A percentile compares a stretch with the other conserved stretches of the same genome.
phyloP scores from a whole-genome alignment of 2,888 invertebrate species.

The Conops quadrifasciatus region DNA sequence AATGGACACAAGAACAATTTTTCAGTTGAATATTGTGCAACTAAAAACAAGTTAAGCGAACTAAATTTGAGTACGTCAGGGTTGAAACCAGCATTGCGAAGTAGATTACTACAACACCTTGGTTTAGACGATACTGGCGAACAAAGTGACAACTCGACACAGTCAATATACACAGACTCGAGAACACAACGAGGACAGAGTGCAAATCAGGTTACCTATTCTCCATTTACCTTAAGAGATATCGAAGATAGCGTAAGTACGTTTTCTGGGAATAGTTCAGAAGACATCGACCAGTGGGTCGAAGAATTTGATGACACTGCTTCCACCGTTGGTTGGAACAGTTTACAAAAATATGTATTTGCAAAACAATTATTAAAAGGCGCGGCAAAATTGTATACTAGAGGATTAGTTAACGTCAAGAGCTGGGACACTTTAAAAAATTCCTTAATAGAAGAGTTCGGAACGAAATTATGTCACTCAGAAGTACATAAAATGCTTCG shows the following conservation, averaged over 20 bases:
- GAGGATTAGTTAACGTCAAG: neutral
- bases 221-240: conserved; percentile 30
- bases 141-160: neutral
- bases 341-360: conserved; percentile 37
- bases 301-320: conserved; percentile 38
- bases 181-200: neutral
- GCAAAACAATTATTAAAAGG: conserved; percentile 34
- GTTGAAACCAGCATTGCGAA: neutral
- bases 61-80: neutral
- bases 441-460: neutral
- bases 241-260: conserved; percentile 18
- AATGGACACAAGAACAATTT: neutral
- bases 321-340: conserved; percentile 36
- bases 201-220: neutral
- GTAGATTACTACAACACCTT: neutral
- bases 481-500: conserved; percentile 14
- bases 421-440: conserved; percentile 26
- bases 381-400: conserved; percentile 33
- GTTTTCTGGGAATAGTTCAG: conserved; percentile 24
- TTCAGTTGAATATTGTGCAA: neutral
- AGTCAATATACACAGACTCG: neutral
- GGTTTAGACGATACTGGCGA: neutral
- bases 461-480: neutral
- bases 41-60: neutral
- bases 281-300: conserved; percentile 25